phyloP scores from a whole-genome alignment of 2,888 invertebrate species.

The Stenchaetothrips biformis region DNA sequence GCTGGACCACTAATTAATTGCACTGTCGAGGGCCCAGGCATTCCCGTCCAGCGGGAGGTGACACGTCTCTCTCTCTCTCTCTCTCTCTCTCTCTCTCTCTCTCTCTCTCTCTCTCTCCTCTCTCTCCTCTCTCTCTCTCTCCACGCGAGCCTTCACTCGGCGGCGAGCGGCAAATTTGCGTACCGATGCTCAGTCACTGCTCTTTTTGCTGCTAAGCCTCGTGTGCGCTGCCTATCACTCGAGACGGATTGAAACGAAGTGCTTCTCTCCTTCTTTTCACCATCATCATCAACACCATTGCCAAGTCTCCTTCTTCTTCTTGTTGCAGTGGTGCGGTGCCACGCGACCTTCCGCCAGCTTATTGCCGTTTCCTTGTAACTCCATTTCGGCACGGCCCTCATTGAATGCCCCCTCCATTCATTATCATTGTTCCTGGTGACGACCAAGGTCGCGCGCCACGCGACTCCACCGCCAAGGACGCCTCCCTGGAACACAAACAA shows the following conservation, averaged over 20 bases:
- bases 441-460: not conserved
- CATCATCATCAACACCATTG: too few species aligned
- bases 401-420: too few species aligned
- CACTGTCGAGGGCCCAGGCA: not conserved
- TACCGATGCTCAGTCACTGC: not conserved
- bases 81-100: not conserved
- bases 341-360: too few species aligned
- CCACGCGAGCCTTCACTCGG: not conserved
- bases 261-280: too few species aligned
- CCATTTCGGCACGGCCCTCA: too few species aligned
- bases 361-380: too few species aligned
- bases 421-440: too few species aligned
- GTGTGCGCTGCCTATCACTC: too few species aligned
- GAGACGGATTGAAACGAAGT: too few species aligned
- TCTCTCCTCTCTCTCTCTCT: not conserved
- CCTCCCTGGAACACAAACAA: not conserved
- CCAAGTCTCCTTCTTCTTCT: too few species aligned
- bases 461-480: not conserved
- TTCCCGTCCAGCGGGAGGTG: not conserved
- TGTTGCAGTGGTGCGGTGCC: too few species aligned
- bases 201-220: not conserved
- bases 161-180: not conserved
- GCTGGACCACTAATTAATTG: not conserved
- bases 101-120: not conserved
- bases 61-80: not conserved